Conservation (phyloP, 1,140 invertebrate genomes). For the Archivesica marissinica region DNA sequence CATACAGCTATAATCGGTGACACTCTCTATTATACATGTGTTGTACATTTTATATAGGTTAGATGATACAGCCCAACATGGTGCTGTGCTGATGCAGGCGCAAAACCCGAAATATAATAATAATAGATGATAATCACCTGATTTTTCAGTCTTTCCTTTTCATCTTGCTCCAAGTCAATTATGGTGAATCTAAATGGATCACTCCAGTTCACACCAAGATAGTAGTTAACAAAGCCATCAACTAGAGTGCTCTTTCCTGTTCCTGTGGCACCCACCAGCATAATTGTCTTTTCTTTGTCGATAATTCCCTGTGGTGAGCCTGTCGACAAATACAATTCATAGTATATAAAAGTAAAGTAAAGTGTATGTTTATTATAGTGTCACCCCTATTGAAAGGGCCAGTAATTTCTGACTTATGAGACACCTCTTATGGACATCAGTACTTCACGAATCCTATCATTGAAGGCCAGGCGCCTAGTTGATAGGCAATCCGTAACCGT, state of each 20-base stretch:
- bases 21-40: not conserved
- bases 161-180: conserved; percentile 7
- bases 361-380: not conserved
- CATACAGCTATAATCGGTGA: too few relatives aligned
- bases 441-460: not conserved
- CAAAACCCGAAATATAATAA: not conserved
- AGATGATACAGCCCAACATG: not conserved
- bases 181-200: conserved; percentile 50
- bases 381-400: not conserved
- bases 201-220: conserved; percentile 48
- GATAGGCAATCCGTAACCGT: too few relatives aligned
- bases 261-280: conserved; percentile 14
- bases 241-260: conserved; percentile 35
- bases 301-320: not conserved
- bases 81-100: too few relatives aligned
- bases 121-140: not conserved
- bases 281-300: conserved; percentile 7
- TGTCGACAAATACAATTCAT: not conserved
- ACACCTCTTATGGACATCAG: not conserved
- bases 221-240: conserved; percentile 40
- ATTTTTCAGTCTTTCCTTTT: not conserved
- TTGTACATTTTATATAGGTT: not conserved
- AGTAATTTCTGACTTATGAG: not conserved
- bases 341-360: not conserved
- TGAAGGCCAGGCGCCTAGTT: not conserved